Evolutionary conservation across 2,797 vertebrate species (phyloP).

Genomic region (Schizothorax lantsangensis): DNA sequence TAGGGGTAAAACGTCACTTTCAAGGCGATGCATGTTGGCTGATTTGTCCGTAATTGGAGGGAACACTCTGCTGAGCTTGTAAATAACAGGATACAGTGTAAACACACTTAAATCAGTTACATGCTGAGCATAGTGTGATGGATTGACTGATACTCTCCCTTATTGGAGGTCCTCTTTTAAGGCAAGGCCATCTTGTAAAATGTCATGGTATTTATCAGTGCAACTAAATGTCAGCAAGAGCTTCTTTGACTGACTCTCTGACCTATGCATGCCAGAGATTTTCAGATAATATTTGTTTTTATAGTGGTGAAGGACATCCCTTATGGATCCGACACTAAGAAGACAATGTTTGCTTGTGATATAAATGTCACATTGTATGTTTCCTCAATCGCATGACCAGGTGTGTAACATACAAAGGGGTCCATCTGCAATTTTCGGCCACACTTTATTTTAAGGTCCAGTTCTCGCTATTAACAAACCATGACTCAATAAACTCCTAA

Average conservation of each 20-base stretch:
- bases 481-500: too few species aligned
- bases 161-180: conserved; percentile 64
- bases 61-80: conserved; percentile 52
- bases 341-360: conserved; percentile 41
- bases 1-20: conserved; percentile 55
- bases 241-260: conserved; percentile 60
- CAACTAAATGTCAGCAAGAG: conserved; percentile 65
- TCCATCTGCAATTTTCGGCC: background rate
- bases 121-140: conserved; percentile 60
- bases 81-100: conserved; percentile 61
- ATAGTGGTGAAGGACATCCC: conserved; percentile 49
- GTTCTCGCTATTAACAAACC: too few species aligned
- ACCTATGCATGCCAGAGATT: conserved; percentile 62
- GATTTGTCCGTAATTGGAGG: conserved; percentile 58
- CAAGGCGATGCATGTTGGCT: conserved; percentile 51
- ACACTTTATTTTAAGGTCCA: too few species aligned
- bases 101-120: conserved; percentile 61
- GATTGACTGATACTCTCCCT: conserved; percentile 61
- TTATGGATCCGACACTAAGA: conserved; percentile 50
- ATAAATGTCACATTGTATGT: conserved; percentile 49
- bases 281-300: conserved; percentile 61
- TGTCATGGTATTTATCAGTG: conserved; percentile 67
- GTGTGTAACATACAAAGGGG: background rate
- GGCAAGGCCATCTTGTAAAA: conserved; percentile 65
- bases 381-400: conserved; percentile 34